Evolutionary conservation across 2,113 vertebrate genomes (phyloP).

Genomic region (Larimichthys crocea): DNA sequence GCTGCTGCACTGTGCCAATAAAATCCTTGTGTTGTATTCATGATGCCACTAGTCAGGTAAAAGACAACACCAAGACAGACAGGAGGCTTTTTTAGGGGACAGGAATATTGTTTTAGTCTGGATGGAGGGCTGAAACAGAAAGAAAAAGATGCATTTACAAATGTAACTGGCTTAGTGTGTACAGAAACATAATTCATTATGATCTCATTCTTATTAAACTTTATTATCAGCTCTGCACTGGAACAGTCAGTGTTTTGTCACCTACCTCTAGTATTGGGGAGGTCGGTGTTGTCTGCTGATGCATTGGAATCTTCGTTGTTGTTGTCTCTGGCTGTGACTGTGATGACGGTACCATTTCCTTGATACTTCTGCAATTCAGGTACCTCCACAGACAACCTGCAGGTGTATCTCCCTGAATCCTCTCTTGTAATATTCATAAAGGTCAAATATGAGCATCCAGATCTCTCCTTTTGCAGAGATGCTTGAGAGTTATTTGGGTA

Average conservation of each 20-base stretch:
- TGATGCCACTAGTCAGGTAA: too few relatives aligned
- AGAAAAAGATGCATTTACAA: not conserved
- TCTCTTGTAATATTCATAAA: not conserved
- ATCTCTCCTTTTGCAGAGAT: accelerated
- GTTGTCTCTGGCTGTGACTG: not conserved
- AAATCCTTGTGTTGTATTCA: too few relatives aligned
- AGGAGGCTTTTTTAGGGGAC: too few relatives aligned
- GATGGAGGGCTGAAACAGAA: too few relatives aligned
- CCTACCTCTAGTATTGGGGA: not conserved
- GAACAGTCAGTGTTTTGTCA: not conserved
- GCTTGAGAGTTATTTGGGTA: accelerated
- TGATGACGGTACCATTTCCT: conserved; percentile 53
- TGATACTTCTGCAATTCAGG: accelerated
- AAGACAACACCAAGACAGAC: too few relatives aligned
- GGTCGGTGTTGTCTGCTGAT: not conserved
- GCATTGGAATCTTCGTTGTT: too few relatives aligned
- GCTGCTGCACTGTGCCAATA: too few relatives aligned
- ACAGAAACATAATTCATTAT: not conserved
- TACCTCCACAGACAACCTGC: not conserved
- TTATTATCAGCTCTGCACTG: not conserved
- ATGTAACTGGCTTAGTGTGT: not conserved
- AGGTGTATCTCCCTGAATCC: conserved; percentile 41
- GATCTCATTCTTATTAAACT: not conserved
- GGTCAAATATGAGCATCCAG: not conserved
- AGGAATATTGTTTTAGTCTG: too few relatives aligned